phyloP scores from a whole-genome alignment of 2,888 invertebrate species.

The Drosophila leonis region DNA sequence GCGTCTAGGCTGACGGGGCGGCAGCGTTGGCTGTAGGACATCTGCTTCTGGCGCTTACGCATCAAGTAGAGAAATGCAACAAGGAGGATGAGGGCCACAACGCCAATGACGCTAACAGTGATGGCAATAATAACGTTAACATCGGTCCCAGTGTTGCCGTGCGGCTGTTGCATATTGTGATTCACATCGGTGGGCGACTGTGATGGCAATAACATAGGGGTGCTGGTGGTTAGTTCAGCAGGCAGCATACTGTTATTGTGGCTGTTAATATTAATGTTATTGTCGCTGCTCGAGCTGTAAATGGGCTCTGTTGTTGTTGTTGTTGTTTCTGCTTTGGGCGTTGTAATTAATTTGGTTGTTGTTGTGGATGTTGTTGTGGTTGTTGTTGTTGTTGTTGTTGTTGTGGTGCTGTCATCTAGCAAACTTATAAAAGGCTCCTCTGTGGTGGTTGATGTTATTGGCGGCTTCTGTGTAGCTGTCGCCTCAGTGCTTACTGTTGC shows the following conservation, averaged over 20 bases:
- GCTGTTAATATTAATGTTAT: slow-evolving; percentile 12
- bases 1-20: slow-evolving; percentile 95
- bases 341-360: slow-evolving; percentile 41
- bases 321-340: slow-evolving; percentile 35
- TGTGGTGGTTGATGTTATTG: slow-evolving; percentile 55
- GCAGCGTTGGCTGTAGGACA: slow-evolving; percentile 94
- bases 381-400: slow-evolving; percentile 51
- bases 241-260: slow-evolving; percentile 57
- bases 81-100: slow-evolving; percentile 91
- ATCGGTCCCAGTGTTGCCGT: slow-evolving; percentile 84
- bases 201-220: slow-evolving; percentile 39
- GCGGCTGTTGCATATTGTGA: slow-evolving; percentile 66
- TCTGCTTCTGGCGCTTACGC: slow-evolving; percentile 92
- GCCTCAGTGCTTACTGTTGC: slow-evolving; percentile 41
- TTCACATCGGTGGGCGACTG: slow-evolving; percentile 57
- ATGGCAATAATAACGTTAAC: slow-evolving; percentile 92
- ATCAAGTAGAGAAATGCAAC: slow-evolving; percentile 92
- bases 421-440: slow-evolving; percentile 67
- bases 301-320: slow-evolving; percentile 51
- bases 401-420: slow-evolving; percentile 68
- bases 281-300: slow-evolving; percentile 40
- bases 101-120: slow-evolving; percentile 92
- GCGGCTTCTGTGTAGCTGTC: slow-evolving; percentile 16
- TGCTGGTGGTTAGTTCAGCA: slow-evolving; percentile 8
- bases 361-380: slow-evolving; percentile 49